Percentiles rank a stretch among this genome's conserved stretches.
phyloP scores from a whole-genome alignment of 2,113 vertebrate species.

The Nanorana parkeri region DNA sequence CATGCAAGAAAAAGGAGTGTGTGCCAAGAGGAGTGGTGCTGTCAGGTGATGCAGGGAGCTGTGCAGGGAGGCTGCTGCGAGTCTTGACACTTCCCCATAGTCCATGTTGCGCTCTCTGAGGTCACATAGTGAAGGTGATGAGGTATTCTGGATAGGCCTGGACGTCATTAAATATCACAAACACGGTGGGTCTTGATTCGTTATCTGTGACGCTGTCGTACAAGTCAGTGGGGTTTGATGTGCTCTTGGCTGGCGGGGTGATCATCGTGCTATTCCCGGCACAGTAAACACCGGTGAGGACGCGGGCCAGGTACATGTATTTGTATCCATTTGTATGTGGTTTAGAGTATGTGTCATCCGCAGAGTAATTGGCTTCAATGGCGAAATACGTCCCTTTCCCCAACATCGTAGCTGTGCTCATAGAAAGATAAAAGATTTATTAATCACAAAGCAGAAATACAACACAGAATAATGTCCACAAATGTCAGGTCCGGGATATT shows the following conservation, averaged over 20 bases:
- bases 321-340: slow-evolving; percentile 67
- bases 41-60: no score
- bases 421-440: slow-evolving; percentile 1
- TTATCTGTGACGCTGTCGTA: slow-evolving; percentile 81
- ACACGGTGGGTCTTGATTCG: slow-evolving; percentile 60
- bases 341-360: slow-evolving; percentile 66
- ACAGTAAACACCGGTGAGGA: slow-evolving; percentile 78
- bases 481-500: no score
- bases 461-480: no score
- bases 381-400: slow-evolving; percentile 87
- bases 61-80: no score
- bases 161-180: slow-evolving; percentile 80
- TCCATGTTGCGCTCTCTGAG: no score
- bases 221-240: slow-evolving; percentile 34
- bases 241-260: slow-evolving; percentile 68
- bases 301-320: slow-evolving; percentile 78
- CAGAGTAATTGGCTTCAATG: slow-evolving; percentile 74
- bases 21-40: no score
- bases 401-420: slow-evolving; percentile 66
- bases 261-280: slow-evolving; percentile 52
- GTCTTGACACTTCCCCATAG: no score
- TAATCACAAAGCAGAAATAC: no score
- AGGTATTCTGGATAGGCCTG: slow-evolving; percentile 86
- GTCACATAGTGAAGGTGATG: slow-evolving; percentile 75
- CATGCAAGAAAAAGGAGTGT: no score